A percentile compares a stretch with the other conserved stretches of the same genome.
Evolutionary conservation across 2,113 vertebrate genomes (phyloP).

Genomic region (Sinocyclocheilus grahami): DNA sequence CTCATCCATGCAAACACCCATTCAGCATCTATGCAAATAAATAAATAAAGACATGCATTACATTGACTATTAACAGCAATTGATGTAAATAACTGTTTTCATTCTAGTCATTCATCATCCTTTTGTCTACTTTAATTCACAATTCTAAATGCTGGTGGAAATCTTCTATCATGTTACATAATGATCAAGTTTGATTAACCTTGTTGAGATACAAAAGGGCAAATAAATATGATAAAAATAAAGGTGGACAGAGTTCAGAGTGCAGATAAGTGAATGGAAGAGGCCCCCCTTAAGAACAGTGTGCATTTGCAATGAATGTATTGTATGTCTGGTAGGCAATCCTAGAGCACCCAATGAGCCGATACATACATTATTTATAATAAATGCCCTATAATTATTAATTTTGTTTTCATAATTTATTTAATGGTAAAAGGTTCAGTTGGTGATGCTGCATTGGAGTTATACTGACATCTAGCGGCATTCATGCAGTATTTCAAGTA

Average conservation of each 20-base stretch:
- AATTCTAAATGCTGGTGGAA: neutral
- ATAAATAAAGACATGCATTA: neutral
- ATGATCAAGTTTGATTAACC: neutral
- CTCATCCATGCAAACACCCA: neutral
- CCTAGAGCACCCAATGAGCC: neutral
- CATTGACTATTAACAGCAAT: neutral
- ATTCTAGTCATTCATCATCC: neutral
- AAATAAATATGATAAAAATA: neutral
- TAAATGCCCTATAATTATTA: neutral
- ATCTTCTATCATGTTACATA: neutral
- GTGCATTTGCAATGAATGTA: neutral
- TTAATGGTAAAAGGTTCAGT: neutral
- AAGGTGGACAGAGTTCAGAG: neutral
- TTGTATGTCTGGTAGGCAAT: neutral
- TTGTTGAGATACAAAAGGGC: neutral
- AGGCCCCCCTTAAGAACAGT: neutral
- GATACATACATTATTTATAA: neutral
- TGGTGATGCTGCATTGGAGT: neutral
- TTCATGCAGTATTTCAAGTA: neutral
- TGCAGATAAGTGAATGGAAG: neutral
- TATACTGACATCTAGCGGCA: neutral
- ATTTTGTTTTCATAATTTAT: neutral
- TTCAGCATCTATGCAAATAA: neutral
- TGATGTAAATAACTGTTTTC: neutral
- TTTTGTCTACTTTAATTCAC: neutral